A percentile compares a stretch with the other conserved stretches of the same genome.
These are phyloP conservation scores for Calidris pygmaea DNA, from an alignment of 2,113 vertebrate genomes.

Conservation along the genomic window DNA sequence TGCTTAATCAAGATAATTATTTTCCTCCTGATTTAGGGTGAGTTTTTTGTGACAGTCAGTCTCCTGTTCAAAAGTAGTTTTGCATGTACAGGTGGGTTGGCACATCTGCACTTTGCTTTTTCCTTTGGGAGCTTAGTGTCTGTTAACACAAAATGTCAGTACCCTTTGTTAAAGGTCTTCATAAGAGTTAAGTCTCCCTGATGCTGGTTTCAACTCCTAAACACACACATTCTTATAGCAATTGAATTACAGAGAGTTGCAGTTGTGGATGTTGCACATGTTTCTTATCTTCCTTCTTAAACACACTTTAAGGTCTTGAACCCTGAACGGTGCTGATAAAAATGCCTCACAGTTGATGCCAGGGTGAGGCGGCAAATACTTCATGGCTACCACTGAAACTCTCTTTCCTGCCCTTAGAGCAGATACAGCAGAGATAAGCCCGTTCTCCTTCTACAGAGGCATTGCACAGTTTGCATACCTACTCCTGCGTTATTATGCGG, in stretches of 20 bases:
- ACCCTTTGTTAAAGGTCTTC: background rate
- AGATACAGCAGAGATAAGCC: background rate
- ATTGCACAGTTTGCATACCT: background rate
- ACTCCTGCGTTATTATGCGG: background rate
- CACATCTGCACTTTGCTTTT: background rate
- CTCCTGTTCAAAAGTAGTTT: background rate
- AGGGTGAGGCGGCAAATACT: background rate
- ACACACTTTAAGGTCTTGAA: background rate
- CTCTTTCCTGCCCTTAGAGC: too few species aligned
- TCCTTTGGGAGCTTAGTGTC: background rate
- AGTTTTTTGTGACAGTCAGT: background rate
- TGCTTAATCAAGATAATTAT: background rate
- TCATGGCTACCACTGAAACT: background rate
- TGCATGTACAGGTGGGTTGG: background rate
- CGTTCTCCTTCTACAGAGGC: background rate
- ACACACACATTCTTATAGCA: background rate
- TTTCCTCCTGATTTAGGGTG: background rate
- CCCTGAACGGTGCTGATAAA: background rate
- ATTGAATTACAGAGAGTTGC: background rate
- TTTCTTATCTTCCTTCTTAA: background rate
- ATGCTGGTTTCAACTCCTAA: background rate
- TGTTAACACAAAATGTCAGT: background rate
- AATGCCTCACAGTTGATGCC: background rate
- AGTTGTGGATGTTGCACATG: background rate
- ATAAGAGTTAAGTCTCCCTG: background rate